Percentiles rank a stretch among this genome's conserved stretches.
Conservation (phyloP, 2,113 vertebrate genomes). For the Amphiprion percula region DNA sequence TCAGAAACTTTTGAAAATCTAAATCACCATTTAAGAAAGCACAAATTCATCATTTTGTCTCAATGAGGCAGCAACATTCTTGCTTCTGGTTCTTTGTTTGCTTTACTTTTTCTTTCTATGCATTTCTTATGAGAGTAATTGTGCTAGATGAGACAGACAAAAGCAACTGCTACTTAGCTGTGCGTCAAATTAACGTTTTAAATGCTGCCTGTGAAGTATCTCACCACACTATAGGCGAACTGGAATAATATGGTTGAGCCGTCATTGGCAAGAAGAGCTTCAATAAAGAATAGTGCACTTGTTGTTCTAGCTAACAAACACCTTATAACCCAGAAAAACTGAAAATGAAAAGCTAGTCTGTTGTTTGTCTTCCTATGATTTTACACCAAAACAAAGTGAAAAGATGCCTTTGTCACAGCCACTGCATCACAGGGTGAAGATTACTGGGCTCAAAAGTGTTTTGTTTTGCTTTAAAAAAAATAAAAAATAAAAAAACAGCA, state of each 20-base stretch:
- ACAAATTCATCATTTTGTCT: conserved; percentile 35
- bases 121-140: conserved; percentile 32
- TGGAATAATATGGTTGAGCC: conserved; percentile 3
- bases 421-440: neutral
- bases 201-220: neutral
- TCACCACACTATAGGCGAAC: conserved; percentile 12
- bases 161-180: conserved; percentile 25
- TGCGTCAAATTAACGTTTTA: conserved; percentile 25
- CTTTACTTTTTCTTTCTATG: conserved; percentile 27
- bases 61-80: conserved; percentile 16
- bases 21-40: conserved; percentile 31
- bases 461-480: neutral
- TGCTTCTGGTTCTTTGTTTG: conserved; percentile 39
- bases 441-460: neutral
- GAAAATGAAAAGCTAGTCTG: neutral
- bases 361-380: neutral
- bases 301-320: neutral
- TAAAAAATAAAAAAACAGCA: neutral
- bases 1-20: conserved; percentile 53
- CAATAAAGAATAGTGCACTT: neutral
- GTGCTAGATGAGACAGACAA: conserved; percentile 27
- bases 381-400: conserved; percentile 13
- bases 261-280: conserved; percentile 6
- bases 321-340: neutral
- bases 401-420: neutral